Base-by-base conservation (phyloP, 1,140 invertebrate species). In the Ostrea edulis region DNA sequence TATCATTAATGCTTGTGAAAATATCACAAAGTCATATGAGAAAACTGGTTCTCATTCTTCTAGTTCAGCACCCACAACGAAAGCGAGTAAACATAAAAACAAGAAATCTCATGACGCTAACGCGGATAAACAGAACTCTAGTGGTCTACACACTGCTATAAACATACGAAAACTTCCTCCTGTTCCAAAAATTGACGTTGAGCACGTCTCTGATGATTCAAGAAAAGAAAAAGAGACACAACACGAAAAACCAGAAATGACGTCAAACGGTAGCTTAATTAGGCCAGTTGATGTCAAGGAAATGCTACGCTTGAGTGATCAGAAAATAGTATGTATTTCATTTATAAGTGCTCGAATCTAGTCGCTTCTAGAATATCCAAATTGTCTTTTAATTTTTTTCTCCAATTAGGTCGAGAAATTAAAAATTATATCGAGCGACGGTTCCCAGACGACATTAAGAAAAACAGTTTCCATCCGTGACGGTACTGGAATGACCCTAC, bases 1-100 rank as follows among this genome's bases (percentile, higher is more conserved):
- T 17, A 88, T 88, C 25, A 88, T 88, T n/a, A 52, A 88, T 52
- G 87, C 87, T 22, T 88, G 87, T 44, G 84, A 86, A 71, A 77
- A 88, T 83, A 88, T 88, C 12, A 88, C 87, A 55, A 88, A 88
- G 35, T 81, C 84, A 8, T 88, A 88, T 20, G 82, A 53, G n/a
- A 51, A 83, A 14, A 22, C 20, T 53, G 20, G 17, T 52, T 83
- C 82, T 52, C 52, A 52, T 20, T 52, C 0, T 83, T 52, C 82
- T 52, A n/a, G 82, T 83, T 22, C 44, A 29, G 14, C 17, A 62
- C 35, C 68, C 25, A 77, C 25, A 35, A 29, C 29, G 17, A 77
- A 77, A 77, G 68, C 25, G 29, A 44, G 68, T 77, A 77, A 77
- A 77, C 68, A 77, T 29, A 77, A 77, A 77, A 35, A 4, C 22